These are phyloP conservation scores for Crocallis elinguaria DNA, from an alignment of 2,888 invertebrate genomes.

Conservation along the genomic window DNA sequence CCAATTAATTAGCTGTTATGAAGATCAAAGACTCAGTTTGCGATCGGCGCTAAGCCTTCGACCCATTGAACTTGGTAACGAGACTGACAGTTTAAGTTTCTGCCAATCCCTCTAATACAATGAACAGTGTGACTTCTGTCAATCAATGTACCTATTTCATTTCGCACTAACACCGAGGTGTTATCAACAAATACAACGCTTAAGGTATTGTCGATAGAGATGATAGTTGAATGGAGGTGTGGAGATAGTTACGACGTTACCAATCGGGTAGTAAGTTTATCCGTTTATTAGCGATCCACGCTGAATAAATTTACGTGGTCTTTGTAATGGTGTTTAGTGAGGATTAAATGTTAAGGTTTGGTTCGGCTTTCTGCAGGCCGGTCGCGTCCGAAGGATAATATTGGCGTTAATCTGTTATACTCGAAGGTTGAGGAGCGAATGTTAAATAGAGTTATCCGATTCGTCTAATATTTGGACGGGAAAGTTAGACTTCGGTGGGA, in stretches of 20 bases:
- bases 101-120: slow-evolving; percentile 63
- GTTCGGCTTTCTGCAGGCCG: slow-evolving; percentile 57
- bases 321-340: slow-evolving; percentile 74
- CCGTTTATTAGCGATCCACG: slow-evolving; percentile 71
- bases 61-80: slow-evolving; percentile 68
- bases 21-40: slow-evolving; percentile 76
- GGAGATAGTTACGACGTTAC: slow-evolving; percentile 45
- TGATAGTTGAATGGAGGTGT: slow-evolving; percentile 31
- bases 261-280: slow-evolving; percentile 56
- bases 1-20: slow-evolving; percentile 78
- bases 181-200: slow-evolving; percentile 45
- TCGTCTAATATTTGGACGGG: slow-evolving; percentile 57
- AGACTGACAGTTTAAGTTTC: slow-evolving; percentile 74
- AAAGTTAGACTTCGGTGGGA: slow-evolving; percentile 40
- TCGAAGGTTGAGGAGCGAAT: slow-evolving; percentile 62
- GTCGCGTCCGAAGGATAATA: slow-evolving; percentile 66
- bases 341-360: slow-evolving; percentile 67
- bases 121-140: slow-evolving; percentile 69
- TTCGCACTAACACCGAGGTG: slow-evolving; percentile 53
- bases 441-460: slow-evolving; percentile 68
- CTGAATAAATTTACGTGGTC: slow-evolving; percentile 74
- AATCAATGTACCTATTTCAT: slow-evolving; percentile 64
- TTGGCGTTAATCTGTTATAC: slow-evolving; percentile 72
- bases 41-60: slow-evolving; percentile 64
- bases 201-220: slow-evolving; percentile 40